Evolutionary conservation across 2,113 vertebrate species (phyloP), one percentile per base, ranked within the genome.

Genomic region (Tachuris rubrigastra): DNA sequence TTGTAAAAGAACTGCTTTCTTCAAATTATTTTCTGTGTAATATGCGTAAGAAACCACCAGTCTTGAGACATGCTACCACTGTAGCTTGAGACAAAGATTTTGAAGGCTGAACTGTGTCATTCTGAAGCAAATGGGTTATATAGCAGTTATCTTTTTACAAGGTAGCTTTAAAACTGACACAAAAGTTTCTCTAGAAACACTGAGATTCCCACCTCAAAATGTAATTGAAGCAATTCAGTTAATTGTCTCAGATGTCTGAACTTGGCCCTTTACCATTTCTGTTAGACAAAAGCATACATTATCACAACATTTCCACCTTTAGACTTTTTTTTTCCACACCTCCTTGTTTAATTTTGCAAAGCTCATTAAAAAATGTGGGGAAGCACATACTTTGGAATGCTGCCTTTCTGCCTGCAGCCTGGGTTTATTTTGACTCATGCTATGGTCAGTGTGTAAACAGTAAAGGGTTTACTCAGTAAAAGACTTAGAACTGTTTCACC

Each of bases 381-480:
- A 80, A 85, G n/a, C 60, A 66, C 41, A 24, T 72, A 2, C 1
- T 85, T 91, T 87, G 87, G 81, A 95, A 94, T 87, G 89, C 53
- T 85, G 66, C 69, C 33, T 87, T 93, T 76, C 78, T 91, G 65
- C 85, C 62, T 89, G 46, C 35, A 85, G 87, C 79, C 87, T 66
- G 42, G 25, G 59, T 94, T 97, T 95, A 85, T 97, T 96, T 94
- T 96, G 90, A 91, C 62, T 94, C 63, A 77, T 73, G 30, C 58
- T 39, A 23, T 1, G 10, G 74, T 69, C 78, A 47, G 81, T 85
- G 82, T 91, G 87, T 94, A 96, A 96, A 93, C 71, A 94, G 63
- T 39, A 31, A 66, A 90, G 71, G 28, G 20, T 93, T 91, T 95
- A 58, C 72, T 94, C 39, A 73, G 50, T 47, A 47, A 71, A 83